phyloP scores from a whole-genome alignment of 2,113 vertebrate genomes.

The Pan troglodytes region DNA sequence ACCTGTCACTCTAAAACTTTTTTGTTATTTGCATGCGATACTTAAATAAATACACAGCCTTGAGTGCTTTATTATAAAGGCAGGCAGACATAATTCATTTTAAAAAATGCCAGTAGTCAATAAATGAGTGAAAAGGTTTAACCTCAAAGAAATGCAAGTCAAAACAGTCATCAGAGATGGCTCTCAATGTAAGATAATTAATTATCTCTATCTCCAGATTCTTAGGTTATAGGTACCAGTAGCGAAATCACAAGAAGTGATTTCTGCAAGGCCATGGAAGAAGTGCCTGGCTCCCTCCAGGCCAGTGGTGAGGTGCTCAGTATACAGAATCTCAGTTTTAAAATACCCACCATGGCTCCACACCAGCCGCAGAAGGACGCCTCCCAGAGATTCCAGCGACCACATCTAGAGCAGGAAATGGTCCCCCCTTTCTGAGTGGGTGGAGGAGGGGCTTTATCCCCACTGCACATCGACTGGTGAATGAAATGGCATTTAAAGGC shows the following conservation, averaged over 20 bases:
- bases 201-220: not conserved
- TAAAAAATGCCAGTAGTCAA: not conserved
- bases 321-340: not conserved
- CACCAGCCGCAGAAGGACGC: slow-evolving; percentile 92
- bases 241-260: slow-evolving; percentile 19
- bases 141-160: slow-evolving; percentile 43
- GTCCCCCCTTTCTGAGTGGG: slow-evolving; percentile 72
- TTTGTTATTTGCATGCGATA: not conserved
- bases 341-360: slow-evolving; percentile 70
- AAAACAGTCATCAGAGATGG: not conserved
- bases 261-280: not conserved
- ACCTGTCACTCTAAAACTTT: not conserved
- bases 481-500: slow-evolving; percentile 31
- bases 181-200: not conserved
- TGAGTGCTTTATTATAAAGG: not conserved
- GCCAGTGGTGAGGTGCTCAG: not conserved
- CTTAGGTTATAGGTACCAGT: not conserved
- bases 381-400: slow-evolving; percentile 78
- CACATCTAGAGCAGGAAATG: slow-evolving; percentile 87
- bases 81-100: not conserved
- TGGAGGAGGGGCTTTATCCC: slow-evolving; percentile 59
- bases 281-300: not conserved
- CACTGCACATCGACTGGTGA: slow-evolving; percentile 69
- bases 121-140: slow-evolving; percentile 1
- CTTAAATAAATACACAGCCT: not conserved